These are phyloP conservation scores for Esox niger DNA, from an alignment of 2,113 vertebrate species.

Conservation along the genomic window DNA sequence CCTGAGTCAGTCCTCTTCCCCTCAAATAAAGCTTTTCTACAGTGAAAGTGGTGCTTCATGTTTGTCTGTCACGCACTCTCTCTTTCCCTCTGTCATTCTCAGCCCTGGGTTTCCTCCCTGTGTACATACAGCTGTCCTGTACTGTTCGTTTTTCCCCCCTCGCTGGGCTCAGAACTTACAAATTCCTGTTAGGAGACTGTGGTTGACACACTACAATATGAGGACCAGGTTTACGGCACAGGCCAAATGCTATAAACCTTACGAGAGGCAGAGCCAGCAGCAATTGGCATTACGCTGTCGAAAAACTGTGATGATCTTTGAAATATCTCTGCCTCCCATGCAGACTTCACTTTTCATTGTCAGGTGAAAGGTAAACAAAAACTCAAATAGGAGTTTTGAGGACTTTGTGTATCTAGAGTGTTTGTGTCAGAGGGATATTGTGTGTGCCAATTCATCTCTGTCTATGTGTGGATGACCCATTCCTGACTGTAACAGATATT, in stretches of 20 bases:
- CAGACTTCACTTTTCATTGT: constrained; percentile 2
- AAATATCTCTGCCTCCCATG: neutral
- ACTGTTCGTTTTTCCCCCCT: constrained; percentile 47
- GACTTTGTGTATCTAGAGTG: neutral
- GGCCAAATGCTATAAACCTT: constrained; percentile 41
- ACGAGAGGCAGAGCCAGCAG: constrained; percentile 45
- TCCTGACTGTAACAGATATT: constrained; percentile 54
- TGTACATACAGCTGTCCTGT: constrained; percentile 23
- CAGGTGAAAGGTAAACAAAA: neutral
- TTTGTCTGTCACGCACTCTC: neutral
- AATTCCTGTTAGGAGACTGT: constrained; percentile 37
- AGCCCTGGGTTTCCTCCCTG: no score
- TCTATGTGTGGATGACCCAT: constrained; percentile 26
- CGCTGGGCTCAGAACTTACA: constrained; percentile 35
- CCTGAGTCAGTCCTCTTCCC: no score
- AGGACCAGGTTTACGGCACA: constrained; percentile 26
- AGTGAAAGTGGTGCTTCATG: no score
- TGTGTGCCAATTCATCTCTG: constrained; percentile 9
- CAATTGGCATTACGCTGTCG: constrained; percentile 48
- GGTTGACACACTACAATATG: constrained; percentile 45
- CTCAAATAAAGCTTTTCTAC: no score
- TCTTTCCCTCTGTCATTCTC: no score
- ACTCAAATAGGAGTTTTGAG: no score
- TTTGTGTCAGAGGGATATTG: neutral
- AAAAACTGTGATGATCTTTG: neutral